Conservation (phyloP, 2,113 vertebrate genomes). For the Mola mola region DNA sequence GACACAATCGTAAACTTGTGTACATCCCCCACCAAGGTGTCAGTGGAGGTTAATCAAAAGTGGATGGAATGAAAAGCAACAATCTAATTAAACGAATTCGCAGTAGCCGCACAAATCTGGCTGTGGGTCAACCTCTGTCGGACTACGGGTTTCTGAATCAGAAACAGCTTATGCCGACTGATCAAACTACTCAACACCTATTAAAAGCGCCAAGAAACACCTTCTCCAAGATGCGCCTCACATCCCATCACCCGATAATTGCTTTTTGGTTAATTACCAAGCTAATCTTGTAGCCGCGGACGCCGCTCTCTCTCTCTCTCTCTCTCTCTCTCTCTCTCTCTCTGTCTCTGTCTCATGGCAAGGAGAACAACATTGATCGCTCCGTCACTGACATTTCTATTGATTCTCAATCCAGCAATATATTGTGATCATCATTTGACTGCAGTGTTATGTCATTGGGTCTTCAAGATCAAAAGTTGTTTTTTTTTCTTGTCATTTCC, state of each 20-base stretch:
- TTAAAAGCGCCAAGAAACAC: conserved; percentile 76
- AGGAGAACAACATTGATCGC: conserved; percentile 43
- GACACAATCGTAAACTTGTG: conserved; percentile 62
- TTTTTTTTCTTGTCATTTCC: conserved; percentile 11
- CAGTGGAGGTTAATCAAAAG: conserved; percentile 80
- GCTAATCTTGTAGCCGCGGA: conserved; percentile 77
- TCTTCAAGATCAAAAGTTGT: conserved; percentile 51
- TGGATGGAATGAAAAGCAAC: conserved; percentile 76
- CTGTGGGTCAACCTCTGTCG: conserved; percentile 61
- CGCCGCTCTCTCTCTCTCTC: conserved; percentile 51
- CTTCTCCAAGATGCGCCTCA: conserved; percentile 72
- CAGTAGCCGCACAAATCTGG: conserved; percentile 51
- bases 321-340: conserved; percentile 58
- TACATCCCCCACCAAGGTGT: conserved; percentile 51
- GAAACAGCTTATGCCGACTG: conserved; percentile 68
- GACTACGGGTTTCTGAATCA: conserved; percentile 46
- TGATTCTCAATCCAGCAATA: conserved; percentile 68
- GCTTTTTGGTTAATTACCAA: conserved; percentile 83
- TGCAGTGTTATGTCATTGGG: conserved; percentile 59
- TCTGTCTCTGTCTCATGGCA: conserved; percentile 61
- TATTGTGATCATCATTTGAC: conserved; percentile 63
- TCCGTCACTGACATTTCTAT: conserved; percentile 54
- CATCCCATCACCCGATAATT: conserved; percentile 81
- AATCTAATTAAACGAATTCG: conserved; percentile 76
- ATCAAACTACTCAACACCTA: conserved; percentile 79